Evolutionary conservation across 2,113 vertebrate genomes (phyloP), one percentile per base, ranked within the genome.

Genomic region (Taurulus bubalis): DNA sequence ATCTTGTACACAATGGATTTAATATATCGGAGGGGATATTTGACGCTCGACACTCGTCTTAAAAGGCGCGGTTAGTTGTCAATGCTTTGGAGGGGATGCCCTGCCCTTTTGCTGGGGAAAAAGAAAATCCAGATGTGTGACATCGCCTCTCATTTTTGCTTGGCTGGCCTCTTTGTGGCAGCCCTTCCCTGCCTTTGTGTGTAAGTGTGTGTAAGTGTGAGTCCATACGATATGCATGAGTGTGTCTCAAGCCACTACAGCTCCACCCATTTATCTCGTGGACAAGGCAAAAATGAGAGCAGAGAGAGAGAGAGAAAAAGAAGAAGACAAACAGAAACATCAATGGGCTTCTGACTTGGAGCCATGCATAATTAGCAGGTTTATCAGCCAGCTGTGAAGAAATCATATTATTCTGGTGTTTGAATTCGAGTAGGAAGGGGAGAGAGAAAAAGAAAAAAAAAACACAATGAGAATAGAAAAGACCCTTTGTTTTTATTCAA

Each of bases 381-480:
- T 90, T 87, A 90, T 91, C 92, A 90, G 75, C 74, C 89, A 83
- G 82, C 85, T 88, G 91, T 86, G 89, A 90, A 89, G 87, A 90
- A 86, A 84, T 66, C 38, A 3, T 58, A 78, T 85, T 86, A 85
- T 91, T 81, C 72, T n/a, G 24, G 64, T 84, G 85, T 91, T 92
- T 92, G 76, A 78, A 85, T 90, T 82, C 38, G 65, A 90, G 69
- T 11, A 36, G 66, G 62, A 71, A 63, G 73, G 30, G 6, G 28
- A 30, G 15, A 24, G 4, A 0, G n/a, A 59, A n/a, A 69, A 62
- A 11, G 6, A 1, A 22, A 55, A 22, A 67, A 64, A 80, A 82
- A 72, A 62, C 51, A 80, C 89, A 83, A 91, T 87, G 80, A 85
- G 82, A 88, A 79, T 42, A 85, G 80, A 88, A 77, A 76, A 66